Evolutionary conservation across 1,140 invertebrate genomes (phyloP).

Genomic region (Sweltsa coloradensis): DNA sequence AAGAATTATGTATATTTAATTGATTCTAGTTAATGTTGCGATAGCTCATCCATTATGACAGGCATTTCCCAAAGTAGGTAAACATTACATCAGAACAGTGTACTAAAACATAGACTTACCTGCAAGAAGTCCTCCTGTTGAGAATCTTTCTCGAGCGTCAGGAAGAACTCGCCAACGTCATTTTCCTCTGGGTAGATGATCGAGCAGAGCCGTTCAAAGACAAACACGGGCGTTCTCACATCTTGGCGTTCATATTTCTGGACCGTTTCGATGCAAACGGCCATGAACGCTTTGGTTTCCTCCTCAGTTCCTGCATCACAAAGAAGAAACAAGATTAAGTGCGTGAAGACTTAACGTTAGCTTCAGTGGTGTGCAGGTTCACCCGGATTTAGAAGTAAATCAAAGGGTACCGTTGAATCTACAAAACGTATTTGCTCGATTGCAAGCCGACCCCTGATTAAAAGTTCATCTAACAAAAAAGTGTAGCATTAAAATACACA

Average conservation of each 20-base stretch:
- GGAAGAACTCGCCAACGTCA: conserved; percentile 91
- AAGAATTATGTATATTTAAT: too few species aligned
- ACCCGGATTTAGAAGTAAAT: too few species aligned
- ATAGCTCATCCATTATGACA: too few species aligned
- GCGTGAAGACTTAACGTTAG: conserved; percentile 5
- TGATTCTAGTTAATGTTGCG: too few species aligned
- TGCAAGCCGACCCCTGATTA: too few species aligned
- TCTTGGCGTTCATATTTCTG: conserved; percentile 87
- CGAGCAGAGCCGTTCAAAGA: conserved; percentile 93
- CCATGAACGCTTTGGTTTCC: conserved; percentile 95
- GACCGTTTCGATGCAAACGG: conserved; percentile 91
- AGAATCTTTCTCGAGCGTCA: conserved; percentile 94
- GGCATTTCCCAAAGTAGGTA: too few species aligned
- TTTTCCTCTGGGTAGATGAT: conserved; percentile 97
- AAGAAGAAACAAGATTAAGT: conserved; percentile 11
- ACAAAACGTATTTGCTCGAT: too few species aligned
- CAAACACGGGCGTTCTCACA: conserved; percentile 90
- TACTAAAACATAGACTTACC: conserved; percentile 36
- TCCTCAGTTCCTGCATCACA: conserved; percentile 70
- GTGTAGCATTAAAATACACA: too few species aligned
- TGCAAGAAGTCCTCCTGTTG: conserved; percentile 98
- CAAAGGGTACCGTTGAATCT: too few species aligned
- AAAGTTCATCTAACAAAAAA: too few species aligned
- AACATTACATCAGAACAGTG: too few species aligned
- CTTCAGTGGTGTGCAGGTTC: too few species aligned